These are phyloP conservation scores for Acrobasis repandana DNA, from an alignment of 2,888 invertebrate genomes.

Conservation along the genomic window DNA sequence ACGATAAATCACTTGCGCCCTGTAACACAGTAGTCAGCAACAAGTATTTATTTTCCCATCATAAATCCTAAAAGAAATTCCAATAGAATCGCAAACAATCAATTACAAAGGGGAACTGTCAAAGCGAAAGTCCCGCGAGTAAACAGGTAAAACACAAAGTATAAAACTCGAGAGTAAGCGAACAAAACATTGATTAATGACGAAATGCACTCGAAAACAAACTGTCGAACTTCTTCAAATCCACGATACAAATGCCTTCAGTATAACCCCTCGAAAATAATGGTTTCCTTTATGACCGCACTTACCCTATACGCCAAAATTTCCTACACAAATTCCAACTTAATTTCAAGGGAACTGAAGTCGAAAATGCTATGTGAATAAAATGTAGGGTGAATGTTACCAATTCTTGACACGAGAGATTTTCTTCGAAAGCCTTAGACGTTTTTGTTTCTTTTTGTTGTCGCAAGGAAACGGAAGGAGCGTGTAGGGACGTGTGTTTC, in stretches of 20 bases:
- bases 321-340: conserved; percentile 34
- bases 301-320: conserved; percentile 43
- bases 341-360: neutral
- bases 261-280: conserved; percentile 79
- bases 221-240: conserved; percentile 83
- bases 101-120: conserved; percentile 74
- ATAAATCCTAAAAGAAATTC: conserved; percentile 24
- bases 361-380: conserved; percentile 31
- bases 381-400: conserved; percentile 50
- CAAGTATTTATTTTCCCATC: conserved; percentile 22
- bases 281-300: conserved; percentile 71
- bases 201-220: conserved; percentile 82
- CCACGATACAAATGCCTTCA: conserved; percentile 78
- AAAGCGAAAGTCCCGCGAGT: conserved; percentile 57
- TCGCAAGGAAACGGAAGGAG: conserved; percentile 72
- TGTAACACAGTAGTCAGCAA: neutral
- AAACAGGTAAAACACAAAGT: conserved; percentile 77
- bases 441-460: conserved; percentile 75
- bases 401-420: conserved; percentile 64
- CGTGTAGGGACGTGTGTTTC: conserved; percentile 77
- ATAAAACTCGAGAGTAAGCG: conserved; percentile 59
- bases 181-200: conserved; percentile 83
- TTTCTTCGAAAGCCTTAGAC: conserved; percentile 46
- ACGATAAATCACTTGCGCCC: neutral
- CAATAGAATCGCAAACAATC: conserved; percentile 61